Conservation (phyloP, 2,888 invertebrate genomes). For the Rosalia funebris region DNA sequence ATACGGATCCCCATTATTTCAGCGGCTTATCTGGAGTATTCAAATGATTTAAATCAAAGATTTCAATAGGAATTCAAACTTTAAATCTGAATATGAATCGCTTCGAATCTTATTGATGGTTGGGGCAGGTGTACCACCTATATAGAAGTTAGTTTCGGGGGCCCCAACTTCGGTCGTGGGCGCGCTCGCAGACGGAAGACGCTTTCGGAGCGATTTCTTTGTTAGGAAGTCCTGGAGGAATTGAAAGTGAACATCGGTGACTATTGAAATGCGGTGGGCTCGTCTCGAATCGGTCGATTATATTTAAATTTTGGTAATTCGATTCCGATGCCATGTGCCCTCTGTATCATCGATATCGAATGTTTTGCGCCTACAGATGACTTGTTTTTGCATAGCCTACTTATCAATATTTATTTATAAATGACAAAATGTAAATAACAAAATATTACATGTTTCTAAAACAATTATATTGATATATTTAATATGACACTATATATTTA, state of each 20-base stretch:
- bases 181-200: background rate
- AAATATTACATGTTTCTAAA: no score
- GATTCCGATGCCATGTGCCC: conserved; percentile 19
- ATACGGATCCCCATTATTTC: conserved; percentile 41
- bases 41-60: conserved; percentile 47
- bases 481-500: no score
- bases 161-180: background rate
- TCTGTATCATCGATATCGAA: no score
- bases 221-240: conserved; percentile 13
- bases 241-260: conserved; percentile 16
- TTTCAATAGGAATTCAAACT: conserved; percentile 44
- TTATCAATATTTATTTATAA: no score
- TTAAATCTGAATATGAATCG: conserved; percentile 52
- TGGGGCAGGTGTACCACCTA: conserved; percentile 48
- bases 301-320: conserved; percentile 20
- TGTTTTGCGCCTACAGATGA: no score
- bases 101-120: conserved; percentile 50
- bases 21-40: conserved; percentile 44
- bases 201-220: conserved; percentile 24
- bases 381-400: no score
- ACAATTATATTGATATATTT: no score
- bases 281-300: no score
- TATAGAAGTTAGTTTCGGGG: conserved; percentile 30
- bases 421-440: no score
- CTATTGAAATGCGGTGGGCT: background rate